phyloP scores from a whole-genome alignment of 2,888 invertebrate genomes.

The Nomada hirtipes region DNA sequence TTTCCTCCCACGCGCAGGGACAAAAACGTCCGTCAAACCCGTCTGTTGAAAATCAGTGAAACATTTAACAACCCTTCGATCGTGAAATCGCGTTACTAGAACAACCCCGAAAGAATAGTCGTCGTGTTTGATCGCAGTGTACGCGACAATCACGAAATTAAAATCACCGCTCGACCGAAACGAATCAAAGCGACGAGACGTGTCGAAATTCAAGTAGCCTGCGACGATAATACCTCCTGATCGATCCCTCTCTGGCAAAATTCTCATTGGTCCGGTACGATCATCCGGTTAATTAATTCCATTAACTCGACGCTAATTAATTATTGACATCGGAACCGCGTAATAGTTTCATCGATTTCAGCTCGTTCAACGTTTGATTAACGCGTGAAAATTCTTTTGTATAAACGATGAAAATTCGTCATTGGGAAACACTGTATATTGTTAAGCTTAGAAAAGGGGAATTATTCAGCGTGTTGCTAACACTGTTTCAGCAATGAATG shows the following conservation, averaged over 20 bases:
- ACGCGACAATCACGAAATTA: background rate
- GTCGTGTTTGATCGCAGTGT: background rate
- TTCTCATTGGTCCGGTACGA: background rate
- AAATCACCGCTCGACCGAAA: constrained; percentile 1
- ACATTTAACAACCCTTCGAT: background rate
- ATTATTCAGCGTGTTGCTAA: no score
- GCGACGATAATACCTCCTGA: background rate
- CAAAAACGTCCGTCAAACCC: background rate
- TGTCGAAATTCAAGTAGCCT: background rate
- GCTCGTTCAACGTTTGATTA: constrained; percentile 24
- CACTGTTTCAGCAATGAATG: background rate
- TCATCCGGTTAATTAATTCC: constrained; percentile 32
- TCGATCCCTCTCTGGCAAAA: background rate
- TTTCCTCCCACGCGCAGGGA: background rate
- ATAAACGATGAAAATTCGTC: no score
- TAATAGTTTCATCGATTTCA: constrained; percentile 23
- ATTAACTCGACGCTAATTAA: constrained; percentile 41
- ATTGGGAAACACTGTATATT: background rate
- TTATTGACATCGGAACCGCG: constrained; percentile 28
- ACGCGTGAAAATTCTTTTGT: background rate
- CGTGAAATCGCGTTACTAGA: background rate
- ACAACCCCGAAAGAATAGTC: background rate
- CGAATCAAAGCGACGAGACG: background rate
- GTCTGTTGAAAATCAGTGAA: background rate
- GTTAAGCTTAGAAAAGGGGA: no score